Base-by-base conservation (phyloP, 2,888 invertebrate genomes). In the Horisme vitalbata region DNA sequence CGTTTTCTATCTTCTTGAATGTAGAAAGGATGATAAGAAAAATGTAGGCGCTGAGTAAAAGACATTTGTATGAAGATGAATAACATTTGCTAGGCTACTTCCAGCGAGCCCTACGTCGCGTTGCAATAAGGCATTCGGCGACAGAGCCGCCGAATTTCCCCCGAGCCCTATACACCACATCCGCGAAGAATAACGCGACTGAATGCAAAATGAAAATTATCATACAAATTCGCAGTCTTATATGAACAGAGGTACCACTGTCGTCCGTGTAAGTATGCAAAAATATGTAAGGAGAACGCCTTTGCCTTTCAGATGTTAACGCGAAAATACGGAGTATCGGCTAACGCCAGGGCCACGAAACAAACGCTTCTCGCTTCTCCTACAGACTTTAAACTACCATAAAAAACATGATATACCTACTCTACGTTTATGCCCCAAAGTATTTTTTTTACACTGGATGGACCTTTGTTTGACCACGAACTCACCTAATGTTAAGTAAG, bases 171-270 rank as follows among this genome's bases (percentile, higher is more conserved):
- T 88, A 78, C 79, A 83, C 83, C 77, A 82, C 83, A 79, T 75
- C 74, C 74, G 67, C 74, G 68, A 69, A 80, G 82, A 83, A 85
- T 80, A 82, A 82, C 83, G 70, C 70, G 70, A 78, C 79, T 74
- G 83, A 85, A 88, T 86, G 86, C 86, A 86, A 87, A 87, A 87
- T 87, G 86, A 86, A 87, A 86, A 87, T 88, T 88, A 87, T 86
- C 87, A 87, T 87, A 88, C 85, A 85, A 88, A 88, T 86, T 83
- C 75, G 64, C 76, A 77, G 78, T 82, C 82, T 83, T 83, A 80
- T 84, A 83, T 83, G 81, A 84, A 79, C 77, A 72, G 66, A 67
- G 73, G 73, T 71, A 77, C 77, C 75, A 79, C 79, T 81, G 83
- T 83, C 77, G 71, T 51, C 71, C 65, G 65, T 69, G 75, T 76